Percentiles rank a stretch among this genome's conserved stretches.
Evolutionary conservation across 2,797 vertebrate species (phyloP).

Genomic region (Hylomyscus alleni): DNA sequence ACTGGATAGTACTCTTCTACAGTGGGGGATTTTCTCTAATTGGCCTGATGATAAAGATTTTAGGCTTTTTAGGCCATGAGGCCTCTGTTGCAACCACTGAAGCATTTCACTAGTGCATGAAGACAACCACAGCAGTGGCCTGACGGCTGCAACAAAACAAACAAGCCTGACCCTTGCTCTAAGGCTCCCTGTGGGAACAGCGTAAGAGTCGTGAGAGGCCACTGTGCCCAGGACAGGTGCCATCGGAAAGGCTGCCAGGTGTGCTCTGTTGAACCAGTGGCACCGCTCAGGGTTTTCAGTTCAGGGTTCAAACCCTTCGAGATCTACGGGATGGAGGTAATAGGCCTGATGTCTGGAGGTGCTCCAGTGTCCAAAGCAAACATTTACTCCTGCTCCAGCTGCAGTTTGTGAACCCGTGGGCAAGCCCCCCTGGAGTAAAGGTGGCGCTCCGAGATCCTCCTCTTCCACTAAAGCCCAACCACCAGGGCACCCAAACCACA

Average conservation of each 20-base stretch:
- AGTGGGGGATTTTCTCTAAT: background rate
- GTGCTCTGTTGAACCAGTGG: background rate
- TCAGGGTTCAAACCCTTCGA: background rate
- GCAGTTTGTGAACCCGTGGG: background rate
- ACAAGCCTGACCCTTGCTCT: background rate
- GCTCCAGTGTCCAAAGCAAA: background rate
- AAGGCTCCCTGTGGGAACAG: conserved; percentile 1
- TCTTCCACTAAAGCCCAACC: conserved; percentile 8
- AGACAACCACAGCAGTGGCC: background rate
- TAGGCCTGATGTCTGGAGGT: conserved; percentile 30
- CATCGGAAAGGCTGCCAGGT: background rate
- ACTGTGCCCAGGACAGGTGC: background rate
- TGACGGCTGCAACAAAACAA: conserved; percentile 60
- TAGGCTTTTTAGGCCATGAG: background rate
- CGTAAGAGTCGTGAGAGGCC: background rate
- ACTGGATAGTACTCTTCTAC: background rate
- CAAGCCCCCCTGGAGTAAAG: background rate
- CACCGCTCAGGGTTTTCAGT: background rate
- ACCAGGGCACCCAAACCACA: background rate
- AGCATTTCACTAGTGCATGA: background rate
- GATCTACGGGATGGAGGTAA: conserved; percentile 12
- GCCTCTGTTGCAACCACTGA: background rate
- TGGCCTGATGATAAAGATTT: background rate
- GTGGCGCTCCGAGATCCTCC: background rate
- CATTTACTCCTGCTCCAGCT: background rate